Conservation (phyloP, 2,113 vertebrate genomes). For the Scalopus aquaticus region DNA sequence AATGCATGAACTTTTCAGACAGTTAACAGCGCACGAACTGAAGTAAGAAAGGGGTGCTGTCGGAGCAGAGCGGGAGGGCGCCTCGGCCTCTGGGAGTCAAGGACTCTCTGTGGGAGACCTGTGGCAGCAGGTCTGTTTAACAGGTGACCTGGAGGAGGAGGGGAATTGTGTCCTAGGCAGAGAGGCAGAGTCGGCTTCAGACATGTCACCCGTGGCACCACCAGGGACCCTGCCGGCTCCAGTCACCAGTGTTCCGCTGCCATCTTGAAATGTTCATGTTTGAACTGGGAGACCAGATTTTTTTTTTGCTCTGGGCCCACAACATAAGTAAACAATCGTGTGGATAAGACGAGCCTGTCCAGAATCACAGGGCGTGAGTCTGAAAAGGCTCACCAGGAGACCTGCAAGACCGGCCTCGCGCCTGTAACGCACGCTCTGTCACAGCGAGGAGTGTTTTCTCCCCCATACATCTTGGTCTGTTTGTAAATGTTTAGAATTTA, state of each 20-base stretch:
- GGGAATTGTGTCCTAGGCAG: neutral
- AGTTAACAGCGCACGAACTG: neutral
- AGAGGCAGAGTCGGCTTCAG: neutral
- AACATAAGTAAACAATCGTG: neutral
- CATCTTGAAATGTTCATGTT: neutral
- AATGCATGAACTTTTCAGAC: neutral
- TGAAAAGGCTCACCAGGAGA: too few relatives aligned
- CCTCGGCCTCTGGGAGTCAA: neutral
- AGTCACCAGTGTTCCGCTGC: neutral
- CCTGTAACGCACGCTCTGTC: neutral
- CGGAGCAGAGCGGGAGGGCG: fast-evolving
- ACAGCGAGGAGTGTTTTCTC: neutral
- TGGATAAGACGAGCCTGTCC: neutral
- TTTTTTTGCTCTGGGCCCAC: neutral
- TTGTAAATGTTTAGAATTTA: slow-evolving; percentile 28
- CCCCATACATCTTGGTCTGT: neutral
- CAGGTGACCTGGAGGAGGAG: neutral
- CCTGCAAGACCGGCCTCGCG: too few relatives aligned
- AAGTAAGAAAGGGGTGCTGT: neutral
- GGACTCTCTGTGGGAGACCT: neutral
- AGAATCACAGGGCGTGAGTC: neutral
- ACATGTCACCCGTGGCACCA: fast-evolving
- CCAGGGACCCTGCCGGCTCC: too few relatives aligned
- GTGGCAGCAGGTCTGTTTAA: fast-evolving
- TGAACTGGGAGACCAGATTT: neutral